Conservation (phyloP, 1,140 invertebrate genomes). For the Neuroterus valhalla region DNA sequence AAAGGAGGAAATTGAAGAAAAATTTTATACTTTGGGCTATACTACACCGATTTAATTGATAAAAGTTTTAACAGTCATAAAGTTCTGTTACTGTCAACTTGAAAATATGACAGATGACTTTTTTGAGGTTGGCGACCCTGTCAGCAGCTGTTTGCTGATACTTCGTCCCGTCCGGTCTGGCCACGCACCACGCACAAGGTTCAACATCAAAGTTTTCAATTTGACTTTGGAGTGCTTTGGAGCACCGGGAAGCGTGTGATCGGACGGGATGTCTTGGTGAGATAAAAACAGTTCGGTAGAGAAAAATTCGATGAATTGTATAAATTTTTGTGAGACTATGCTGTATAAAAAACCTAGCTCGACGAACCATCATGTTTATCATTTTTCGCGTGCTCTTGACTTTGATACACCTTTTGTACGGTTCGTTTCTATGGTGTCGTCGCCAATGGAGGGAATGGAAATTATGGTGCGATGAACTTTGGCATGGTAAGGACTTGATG, state of each 20-base stretch:
- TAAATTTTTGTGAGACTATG: slow-evolving; percentile 35
- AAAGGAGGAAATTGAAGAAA: no score
- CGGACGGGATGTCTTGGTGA: background rate
- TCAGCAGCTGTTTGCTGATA: no score
- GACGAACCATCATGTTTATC: slow-evolving; percentile 43
- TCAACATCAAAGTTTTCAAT: no score
- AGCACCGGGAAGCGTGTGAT: background rate
- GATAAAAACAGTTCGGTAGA: background rate
- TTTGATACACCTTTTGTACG: slow-evolving; percentile 49
- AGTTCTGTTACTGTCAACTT: no score
- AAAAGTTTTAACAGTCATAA: no score
- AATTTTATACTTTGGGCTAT: no score
- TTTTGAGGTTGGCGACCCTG: no score
- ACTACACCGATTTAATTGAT: no score
- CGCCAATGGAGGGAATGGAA: slow-evolving; percentile 31
- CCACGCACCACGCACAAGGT: background rate
- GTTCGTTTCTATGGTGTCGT: slow-evolving; percentile 37
- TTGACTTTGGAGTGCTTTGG: no score
- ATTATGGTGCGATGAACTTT: slow-evolving; percentile 33
- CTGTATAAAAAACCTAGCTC: slow-evolving; percentile 22
- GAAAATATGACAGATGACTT: no score
- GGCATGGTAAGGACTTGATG: background rate
- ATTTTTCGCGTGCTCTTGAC: slow-evolving; percentile 47
- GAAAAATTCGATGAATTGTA: background rate
- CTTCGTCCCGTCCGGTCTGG: background rate